These are phyloP conservation scores for Marmota monax DNA, from an alignment of 2,113 vertebrate genomes.

Conservation along the genomic window DNA sequence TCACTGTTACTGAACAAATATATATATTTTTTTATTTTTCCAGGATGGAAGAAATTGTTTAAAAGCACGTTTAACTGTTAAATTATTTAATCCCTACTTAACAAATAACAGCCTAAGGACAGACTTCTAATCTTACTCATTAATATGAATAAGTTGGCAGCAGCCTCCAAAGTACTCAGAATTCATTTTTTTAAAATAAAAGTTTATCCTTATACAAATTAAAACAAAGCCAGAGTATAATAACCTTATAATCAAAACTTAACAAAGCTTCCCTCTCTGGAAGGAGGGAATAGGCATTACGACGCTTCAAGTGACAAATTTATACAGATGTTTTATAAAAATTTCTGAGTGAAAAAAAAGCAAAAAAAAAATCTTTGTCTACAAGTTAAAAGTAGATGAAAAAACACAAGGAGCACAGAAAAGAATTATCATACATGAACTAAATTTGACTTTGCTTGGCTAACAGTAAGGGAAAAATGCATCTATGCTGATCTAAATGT, in stretches of 20 bases:
- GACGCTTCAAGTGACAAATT: background rate
- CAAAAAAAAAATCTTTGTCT: background rate
- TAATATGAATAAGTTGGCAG: background rate
- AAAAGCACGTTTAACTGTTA: slow-evolving; percentile 3
- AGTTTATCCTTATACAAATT: slow-evolving; percentile 19
- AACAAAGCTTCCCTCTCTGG: background rate
- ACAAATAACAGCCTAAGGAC: background rate
- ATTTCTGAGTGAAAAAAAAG: background rate
- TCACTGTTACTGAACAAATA: slow-evolving; percentile 68
- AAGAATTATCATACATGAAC: background rate
- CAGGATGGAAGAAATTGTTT: background rate
- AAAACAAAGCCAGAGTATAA: slow-evolving; percentile 14
- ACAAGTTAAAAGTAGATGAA: background rate
- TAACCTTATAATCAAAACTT: slow-evolving; percentile 30
- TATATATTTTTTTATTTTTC: background rate
- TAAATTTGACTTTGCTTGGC: background rate
- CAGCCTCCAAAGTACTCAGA: background rate
- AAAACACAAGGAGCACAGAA: background rate
- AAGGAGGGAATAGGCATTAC: background rate
- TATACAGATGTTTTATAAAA: background rate
- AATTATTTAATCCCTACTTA: background rate
- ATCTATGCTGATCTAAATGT: background rate
- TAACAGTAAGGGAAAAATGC: background rate
- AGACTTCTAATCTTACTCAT: background rate
- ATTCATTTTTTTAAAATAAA: background rate